Evolutionary conservation across 2,113 vertebrate genomes (phyloP).

Genomic region (Machaerirhynchus nigripectus): DNA sequence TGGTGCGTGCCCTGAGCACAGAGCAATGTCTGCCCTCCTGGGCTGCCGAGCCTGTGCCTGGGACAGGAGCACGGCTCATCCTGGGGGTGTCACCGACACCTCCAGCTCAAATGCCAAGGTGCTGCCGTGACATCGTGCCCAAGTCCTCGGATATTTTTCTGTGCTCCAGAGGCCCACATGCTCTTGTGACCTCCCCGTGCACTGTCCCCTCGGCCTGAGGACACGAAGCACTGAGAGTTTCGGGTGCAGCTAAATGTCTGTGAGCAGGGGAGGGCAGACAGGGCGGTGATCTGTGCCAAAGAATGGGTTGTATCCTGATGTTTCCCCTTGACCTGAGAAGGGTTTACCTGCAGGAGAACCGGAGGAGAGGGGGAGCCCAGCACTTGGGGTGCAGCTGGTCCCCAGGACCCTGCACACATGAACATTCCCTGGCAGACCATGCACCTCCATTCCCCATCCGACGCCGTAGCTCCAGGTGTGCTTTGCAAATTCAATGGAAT

Average conservation of each 20-base stretch:
- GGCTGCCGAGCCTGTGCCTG: not conserved
- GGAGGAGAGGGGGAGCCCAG: not conserved
- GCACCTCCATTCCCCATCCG: fast-evolving
- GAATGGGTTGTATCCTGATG: not conserved
- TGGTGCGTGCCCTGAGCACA: not conserved
- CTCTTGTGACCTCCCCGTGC: fast-evolving
- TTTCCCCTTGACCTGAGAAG: not conserved
- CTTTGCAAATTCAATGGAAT: not conserved
- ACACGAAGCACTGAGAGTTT: not conserved
- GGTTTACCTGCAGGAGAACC: not conserved
- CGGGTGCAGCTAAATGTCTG: not conserved
- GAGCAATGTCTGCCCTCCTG: not conserved
- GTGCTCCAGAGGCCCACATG: not conserved
- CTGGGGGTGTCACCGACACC: fast-evolving
- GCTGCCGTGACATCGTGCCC: not conserved
- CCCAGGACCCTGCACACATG: fast-evolving
- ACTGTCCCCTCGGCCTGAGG: not conserved
- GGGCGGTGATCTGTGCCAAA: not conserved
- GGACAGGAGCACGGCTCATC: not conserved
- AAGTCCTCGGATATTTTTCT: not conserved
- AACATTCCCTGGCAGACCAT: fast-evolving
- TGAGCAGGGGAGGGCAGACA: not conserved
- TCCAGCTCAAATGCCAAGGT: not conserved
- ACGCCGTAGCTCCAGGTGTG: not conserved
- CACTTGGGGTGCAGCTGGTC: not conserved